Evolutionary conservation across 1,140 invertebrate genomes (phyloP).

Genomic region (Paracyclopina nana): DNA sequence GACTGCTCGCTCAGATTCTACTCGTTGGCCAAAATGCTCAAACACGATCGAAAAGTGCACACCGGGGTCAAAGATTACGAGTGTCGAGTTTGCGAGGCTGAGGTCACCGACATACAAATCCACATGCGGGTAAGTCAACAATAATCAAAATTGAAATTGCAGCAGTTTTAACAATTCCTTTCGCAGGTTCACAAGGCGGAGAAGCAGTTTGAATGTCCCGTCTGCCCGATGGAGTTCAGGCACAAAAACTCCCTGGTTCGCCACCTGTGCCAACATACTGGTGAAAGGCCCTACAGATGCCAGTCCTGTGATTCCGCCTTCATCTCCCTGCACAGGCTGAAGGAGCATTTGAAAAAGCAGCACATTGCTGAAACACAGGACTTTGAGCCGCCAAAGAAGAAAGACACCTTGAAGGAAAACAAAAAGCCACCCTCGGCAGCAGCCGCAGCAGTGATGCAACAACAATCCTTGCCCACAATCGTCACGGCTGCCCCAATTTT

Average conservation of each 20-base stretch:
- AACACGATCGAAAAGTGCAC: slow-evolving; percentile 13
- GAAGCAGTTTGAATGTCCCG: background rate
- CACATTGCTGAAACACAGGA: no score
- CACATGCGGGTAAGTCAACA: slow-evolving; percentile 10
- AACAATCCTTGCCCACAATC: no score
- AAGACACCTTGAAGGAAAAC: no score
- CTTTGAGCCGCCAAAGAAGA: no score
- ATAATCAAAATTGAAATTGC: background rate
- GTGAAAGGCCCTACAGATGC: slow-evolving; percentile 46
- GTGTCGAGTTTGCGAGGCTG: slow-evolving; percentile 7
- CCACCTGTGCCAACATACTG: slow-evolving; percentile 53
- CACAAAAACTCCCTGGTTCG: slow-evolving; percentile 57
- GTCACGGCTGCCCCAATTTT: no score
- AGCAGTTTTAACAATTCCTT: background rate
- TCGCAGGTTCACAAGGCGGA: slow-evolving; percentile 2
- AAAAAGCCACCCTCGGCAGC: no score
- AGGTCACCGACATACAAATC: slow-evolving; percentile 7
- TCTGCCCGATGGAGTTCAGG: background rate
- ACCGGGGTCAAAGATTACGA: slow-evolving; percentile 11
- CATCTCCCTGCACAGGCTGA: slow-evolving; percentile 35
- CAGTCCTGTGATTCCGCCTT: slow-evolving; percentile 43
- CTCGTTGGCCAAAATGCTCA: slow-evolving; percentile 11
- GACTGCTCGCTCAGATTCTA: slow-evolving; percentile 11
- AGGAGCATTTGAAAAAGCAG: background rate
- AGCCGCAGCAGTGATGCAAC: no score